Base-by-base conservation (phyloP, 2,888 invertebrate species). In the Mesorhabditis sp. region DNA sequence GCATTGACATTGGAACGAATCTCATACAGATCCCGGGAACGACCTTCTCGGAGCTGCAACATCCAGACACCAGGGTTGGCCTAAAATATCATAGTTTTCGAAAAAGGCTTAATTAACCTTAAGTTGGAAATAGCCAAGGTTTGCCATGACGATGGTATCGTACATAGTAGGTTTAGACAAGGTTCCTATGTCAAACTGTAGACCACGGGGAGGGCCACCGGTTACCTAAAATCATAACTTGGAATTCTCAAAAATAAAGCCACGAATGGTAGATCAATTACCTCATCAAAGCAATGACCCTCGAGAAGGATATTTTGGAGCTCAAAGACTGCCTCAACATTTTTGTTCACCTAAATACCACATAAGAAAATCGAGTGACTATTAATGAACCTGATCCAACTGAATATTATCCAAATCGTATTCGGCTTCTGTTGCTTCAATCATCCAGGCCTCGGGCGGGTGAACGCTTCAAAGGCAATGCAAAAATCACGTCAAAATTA, bases 141-240 rank as follows among this genome's bases (percentile, higher is more conserved):
- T 98, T 5, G 97, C 97, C 98, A 99, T 99, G n/a, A 98, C 97
- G 80, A 97, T 97, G 28, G 98, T 98, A 87, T 98, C 98, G 79
- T 93, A 92, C 77, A 91, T 89, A 5, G 91, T 83, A 13, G 86
- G 87, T 4, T 82, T 72, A 7, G 72, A 83, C 61, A 91, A 72
- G 0, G 93, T 92, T 64, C 95, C 95, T 66, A 99, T 88, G 4
- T 93, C 92, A 72, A 98, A 92, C 88, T 99, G 98, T n/a, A 99
- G 89, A 0, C 98, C 98, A 76, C 97, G 90, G 0, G 98, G 97
- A 0, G 96, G 96, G 78, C 94, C 93, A 68, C 94, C 94, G 0
- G 91, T 76, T 69, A 70, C 73, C 67, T 70, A 45, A 4, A 67
- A 50, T 61, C 5, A 50, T 7, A 43, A 15, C 7, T 41, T 43